phyloP scores from a whole-genome alignment of 2,888 invertebrate species.

The Hydropsyche betteni region DNA sequence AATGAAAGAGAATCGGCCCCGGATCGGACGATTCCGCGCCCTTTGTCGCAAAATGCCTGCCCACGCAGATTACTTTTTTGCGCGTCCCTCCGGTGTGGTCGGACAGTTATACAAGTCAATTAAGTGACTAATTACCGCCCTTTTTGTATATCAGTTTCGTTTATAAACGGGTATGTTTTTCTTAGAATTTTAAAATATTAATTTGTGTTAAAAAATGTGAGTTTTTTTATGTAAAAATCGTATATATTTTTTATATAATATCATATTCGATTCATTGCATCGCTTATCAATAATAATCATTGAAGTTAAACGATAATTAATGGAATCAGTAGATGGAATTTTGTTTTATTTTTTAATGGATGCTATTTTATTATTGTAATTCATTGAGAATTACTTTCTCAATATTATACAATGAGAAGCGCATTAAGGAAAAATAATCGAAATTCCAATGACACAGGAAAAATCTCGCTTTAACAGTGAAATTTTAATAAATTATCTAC shows the following conservation, averaged over 20 bases:
- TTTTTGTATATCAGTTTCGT: not conserved
- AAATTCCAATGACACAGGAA: not conserved
- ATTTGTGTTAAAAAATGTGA: too few relatives aligned
- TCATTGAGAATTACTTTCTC: not conserved
- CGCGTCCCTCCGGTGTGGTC: not conserved
- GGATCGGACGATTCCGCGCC: slow-evolving; percentile 32
- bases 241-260: too few relatives aligned
- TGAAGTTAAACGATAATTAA: too few relatives aligned
- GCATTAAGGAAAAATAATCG: not conserved
- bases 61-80: slow-evolving; percentile 5
- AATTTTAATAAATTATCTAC: too few relatives aligned
- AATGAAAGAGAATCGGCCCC: slow-evolving; percentile 43
- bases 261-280: too few relatives aligned
- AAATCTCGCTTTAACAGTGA: too few relatives aligned
- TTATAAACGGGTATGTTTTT: too few relatives aligned
- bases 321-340: too few relatives aligned
- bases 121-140: slow-evolving; percentile 4
- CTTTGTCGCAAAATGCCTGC: slow-evolving; percentile 32
- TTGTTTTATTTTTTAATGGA: not conserved
- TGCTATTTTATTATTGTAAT: not conserved
- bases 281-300: too few relatives aligned
- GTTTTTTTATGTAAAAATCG: too few relatives aligned
- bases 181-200: too few relatives aligned
- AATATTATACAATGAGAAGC: not conserved
- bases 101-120: slow-evolving; percentile 12